Percentiles rank a stretch among this genome's conserved stretches.
phyloP scores from a whole-genome alignment of 2,797 vertebrate genomes.

The Mionectes olivaceus region DNA sequence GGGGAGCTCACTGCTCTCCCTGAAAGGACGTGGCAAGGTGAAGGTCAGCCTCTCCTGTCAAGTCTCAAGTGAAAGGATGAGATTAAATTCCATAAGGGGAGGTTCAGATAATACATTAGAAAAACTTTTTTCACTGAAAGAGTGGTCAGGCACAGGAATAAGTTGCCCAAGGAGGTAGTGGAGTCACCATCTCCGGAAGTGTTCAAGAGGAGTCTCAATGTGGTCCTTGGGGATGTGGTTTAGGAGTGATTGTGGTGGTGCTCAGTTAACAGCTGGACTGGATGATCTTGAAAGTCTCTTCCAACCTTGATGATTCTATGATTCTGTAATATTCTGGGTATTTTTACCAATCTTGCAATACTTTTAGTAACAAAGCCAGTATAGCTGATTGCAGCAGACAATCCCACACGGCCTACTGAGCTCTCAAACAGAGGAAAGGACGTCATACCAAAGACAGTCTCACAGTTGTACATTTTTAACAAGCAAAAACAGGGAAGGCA shows the following conservation, averaged over 20 bases:
- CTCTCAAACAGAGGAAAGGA: not conserved
- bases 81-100: not conserved
- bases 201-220: not conserved
- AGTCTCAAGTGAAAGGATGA: not conserved
- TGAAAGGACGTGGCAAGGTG: not conserved
- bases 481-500: not conserved
- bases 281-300: not conserved
- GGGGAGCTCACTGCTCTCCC: not conserved
- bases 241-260: not conserved
- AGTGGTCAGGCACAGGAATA: not conserved
- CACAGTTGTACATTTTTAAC: not conserved
- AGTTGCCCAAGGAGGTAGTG: not conserved
- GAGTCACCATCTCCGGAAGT: not conserved
- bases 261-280: not conserved
- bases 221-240: not conserved
- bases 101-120: not conserved
- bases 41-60: fast-evolving
- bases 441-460: not conserved
- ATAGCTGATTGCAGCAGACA: not conserved
- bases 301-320: not conserved
- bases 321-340: not conserved
- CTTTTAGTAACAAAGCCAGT: not conserved
- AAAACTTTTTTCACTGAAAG: not conserved
- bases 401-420: not conserved
- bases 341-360: not conserved